These are phyloP conservation scores for Cataglyphis rosenhaueri DNA, from an alignment of 2,888 invertebrate genomes.

Conservation along the genomic window DNA sequence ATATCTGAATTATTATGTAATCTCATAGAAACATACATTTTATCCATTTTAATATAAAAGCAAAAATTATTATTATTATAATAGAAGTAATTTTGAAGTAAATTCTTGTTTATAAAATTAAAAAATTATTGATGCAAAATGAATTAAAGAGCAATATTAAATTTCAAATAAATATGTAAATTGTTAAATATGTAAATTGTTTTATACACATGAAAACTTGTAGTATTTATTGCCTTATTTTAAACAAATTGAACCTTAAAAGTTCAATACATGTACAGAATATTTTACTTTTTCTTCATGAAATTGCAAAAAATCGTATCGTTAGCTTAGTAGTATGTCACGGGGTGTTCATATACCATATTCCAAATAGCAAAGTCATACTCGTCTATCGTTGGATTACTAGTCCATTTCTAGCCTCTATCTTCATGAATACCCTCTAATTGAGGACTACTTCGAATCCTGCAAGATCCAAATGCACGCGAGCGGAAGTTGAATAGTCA, in stretches of 20 bases:
- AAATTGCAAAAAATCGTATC: constrained; percentile 8
- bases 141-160: not conserved
- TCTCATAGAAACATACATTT: not conserved
- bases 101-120: constrained; percentile 13
- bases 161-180: not conserved
- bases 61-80: not conserved
- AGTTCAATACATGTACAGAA: not conserved
- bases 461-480: constrained; percentile 44
- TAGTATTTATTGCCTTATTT: not conserved
- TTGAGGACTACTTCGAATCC: constrained; percentile 34
- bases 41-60: not conserved
- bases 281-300: not conserved
- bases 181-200: not conserved
- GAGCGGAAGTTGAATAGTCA: constrained; percentile 50
- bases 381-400: not conserved
- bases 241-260: not conserved
- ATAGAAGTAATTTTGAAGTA: not conserved
- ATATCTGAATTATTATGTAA: not conserved
- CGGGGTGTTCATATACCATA: not conserved
- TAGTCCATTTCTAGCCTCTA: constrained; percentile 15
- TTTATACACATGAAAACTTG: not conserved
- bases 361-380: constrained; percentile 13
- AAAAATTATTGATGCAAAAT: not conserved
- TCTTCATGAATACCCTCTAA: constrained; percentile 43
- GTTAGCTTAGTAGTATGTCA: not conserved